These are phyloP conservation scores for Oncopodura yosiiana DNA, from an alignment of 1,140 invertebrate genomes.

Conservation along the genomic window DNA sequence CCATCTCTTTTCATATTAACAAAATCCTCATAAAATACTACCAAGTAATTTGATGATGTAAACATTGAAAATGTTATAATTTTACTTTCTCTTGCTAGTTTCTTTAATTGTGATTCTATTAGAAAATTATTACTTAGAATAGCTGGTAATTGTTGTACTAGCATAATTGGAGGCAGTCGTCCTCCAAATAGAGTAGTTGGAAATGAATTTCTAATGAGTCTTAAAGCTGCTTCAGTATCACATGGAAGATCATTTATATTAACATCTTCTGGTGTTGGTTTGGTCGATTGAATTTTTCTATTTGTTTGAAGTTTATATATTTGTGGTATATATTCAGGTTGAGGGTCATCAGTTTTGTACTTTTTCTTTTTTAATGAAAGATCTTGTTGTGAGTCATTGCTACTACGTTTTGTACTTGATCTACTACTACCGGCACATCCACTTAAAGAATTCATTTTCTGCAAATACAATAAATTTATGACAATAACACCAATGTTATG, in stretches of 20 bases:
- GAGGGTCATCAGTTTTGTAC: too few relatives aligned
- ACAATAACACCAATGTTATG: too few relatives aligned
- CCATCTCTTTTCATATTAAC: constrained; percentile 5
- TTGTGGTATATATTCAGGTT: constrained; percentile 8
- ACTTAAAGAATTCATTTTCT: too few relatives aligned
- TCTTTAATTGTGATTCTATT: constrained; percentile 13
- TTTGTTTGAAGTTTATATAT: constrained; percentile 5
- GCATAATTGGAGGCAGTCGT: constrained; percentile 12
- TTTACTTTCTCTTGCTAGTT: constrained; percentile 9
- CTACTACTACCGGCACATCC: too few relatives aligned
- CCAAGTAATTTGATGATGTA: constrained; percentile 15
- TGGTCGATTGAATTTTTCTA: constrained; percentile 2
- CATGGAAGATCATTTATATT: constrained; percentile 10
- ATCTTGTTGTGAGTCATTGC: too few relatives aligned
- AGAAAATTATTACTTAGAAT: constrained; percentile 8
- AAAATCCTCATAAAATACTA: constrained; percentile 27
- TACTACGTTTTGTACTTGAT: too few relatives aligned
- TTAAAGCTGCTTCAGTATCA: constrained; percentile 18
- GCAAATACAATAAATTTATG: too few relatives aligned
- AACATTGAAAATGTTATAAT: constrained; percentile 14
- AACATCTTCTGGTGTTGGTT: background rate
- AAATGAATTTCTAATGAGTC: background rate
- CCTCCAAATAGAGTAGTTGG: constrained; percentile 1
- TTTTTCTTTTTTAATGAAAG: too few relatives aligned
- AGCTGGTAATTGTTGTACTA: constrained; percentile 11